Percentiles rank a stretch among this genome's conserved stretches.
Evolutionary conservation across 2,797 vertebrate genomes (phyloP).

Genomic region (Dicrostonyx torquatus): DNA sequence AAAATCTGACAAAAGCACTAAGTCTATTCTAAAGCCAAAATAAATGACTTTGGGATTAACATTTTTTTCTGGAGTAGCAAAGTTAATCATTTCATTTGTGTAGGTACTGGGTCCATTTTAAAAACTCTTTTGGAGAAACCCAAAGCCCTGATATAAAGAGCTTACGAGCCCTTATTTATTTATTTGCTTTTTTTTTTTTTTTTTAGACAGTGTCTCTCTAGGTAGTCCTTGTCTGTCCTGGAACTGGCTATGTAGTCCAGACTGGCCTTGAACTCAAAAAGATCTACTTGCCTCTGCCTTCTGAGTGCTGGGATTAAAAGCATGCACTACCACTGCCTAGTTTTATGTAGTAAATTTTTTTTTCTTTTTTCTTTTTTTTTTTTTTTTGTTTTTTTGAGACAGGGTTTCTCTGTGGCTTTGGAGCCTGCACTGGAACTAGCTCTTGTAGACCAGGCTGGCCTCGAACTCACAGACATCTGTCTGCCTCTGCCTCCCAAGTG

Average conservation of each 20-base stretch:
- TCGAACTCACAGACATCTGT: not conserved
- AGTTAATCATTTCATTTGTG: conserved; percentile 62
- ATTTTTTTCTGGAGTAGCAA: conserved; percentile 62
- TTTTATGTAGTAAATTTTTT: not conserved
- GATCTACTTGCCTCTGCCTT: not conserved
- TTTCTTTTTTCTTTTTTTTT: not conserved
- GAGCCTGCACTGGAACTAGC: too few species aligned
- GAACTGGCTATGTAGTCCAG: not conserved
- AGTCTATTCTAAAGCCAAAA: conserved; percentile 75
- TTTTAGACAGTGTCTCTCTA: not conserved
- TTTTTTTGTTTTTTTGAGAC: not conserved
- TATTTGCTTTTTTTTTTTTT: not conserved
- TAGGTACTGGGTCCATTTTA: not conserved
- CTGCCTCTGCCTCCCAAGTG: not conserved
- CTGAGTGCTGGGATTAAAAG: not conserved
- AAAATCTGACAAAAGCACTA: conserved; percentile 71
- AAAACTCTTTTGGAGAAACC: not conserved
- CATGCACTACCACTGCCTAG: not conserved
- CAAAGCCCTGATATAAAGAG: not conserved
- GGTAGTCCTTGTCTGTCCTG: not conserved
- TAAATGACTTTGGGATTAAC: conserved; percentile 79
- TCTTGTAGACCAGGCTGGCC: not conserved
- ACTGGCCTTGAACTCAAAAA: not conserved
- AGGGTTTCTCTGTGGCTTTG: not conserved
- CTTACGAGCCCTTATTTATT: not conserved